phyloP scores from a whole-genome alignment of 2,888 invertebrate genomes.

The Spilarctia lutea region DNA sequence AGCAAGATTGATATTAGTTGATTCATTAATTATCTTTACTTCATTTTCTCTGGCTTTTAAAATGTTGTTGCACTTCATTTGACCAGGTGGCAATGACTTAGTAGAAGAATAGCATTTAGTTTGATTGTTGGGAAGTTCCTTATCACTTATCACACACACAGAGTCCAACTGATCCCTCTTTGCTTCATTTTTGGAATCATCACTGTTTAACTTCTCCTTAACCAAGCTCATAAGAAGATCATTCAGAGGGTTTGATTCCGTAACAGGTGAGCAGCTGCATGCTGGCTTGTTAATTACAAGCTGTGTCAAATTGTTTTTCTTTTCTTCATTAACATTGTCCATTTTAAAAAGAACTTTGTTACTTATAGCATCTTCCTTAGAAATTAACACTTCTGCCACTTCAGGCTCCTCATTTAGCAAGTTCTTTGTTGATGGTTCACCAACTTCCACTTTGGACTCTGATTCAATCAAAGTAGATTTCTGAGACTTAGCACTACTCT shows the following conservation, averaged over 20 bases:
- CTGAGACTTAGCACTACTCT: conserved; percentile 86
- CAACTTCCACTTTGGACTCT: conserved; percentile 62
- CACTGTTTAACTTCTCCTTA: conserved; percentile 86
- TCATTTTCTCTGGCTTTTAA: conserved; percentile 91
- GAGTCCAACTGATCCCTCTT: conserved; percentile 85
- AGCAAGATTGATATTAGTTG: conserved; percentile 77
- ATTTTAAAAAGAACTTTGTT: conserved; percentile 81
- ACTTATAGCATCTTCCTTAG: conserved; percentile 82
- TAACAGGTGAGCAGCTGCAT: conserved; percentile 80
- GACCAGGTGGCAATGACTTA: conserved; percentile 94
- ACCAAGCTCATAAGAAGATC: conserved; percentile 83
- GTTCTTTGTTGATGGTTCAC: conserved; percentile 76
- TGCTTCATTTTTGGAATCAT: conserved; percentile 88
- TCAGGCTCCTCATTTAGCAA: conserved; percentile 72
- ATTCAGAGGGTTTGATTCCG: conserved; percentile 81
- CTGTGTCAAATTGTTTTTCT: conserved; percentile 79
- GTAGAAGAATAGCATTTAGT: conserved; percentile 88
- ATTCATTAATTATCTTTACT: conserved; percentile 81
- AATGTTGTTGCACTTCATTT: conserved; percentile 96
- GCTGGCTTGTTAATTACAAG: conserved; percentile 78
- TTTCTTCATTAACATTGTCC: conserved; percentile 75
- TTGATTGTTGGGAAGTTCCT: conserved; percentile 90
- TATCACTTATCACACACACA: conserved; percentile 62
- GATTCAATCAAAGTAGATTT: conserved; percentile 79
- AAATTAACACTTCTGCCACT: conserved; percentile 72